phyloP scores from a whole-genome alignment of 1,140 invertebrate genomes.

The Drosophila bocki region DNA sequence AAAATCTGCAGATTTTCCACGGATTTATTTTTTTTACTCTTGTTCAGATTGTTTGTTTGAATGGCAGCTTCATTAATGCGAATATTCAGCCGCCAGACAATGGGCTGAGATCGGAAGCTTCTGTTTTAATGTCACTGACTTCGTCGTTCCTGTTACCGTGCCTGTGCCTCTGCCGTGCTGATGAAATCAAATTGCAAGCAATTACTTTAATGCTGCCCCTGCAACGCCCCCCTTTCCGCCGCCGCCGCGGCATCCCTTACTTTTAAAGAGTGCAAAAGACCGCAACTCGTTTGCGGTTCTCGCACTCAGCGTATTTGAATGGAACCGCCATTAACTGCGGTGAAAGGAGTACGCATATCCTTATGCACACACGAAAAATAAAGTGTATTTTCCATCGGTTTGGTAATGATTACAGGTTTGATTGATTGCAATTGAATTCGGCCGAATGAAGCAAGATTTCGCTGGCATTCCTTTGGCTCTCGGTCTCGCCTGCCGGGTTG shows the following conservation, averaged over 20 bases:
- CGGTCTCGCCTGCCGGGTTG: background rate
- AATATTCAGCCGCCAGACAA: conserved; percentile 50
- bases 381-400: conserved; percentile 14
- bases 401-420: conserved; percentile 46
- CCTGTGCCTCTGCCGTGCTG: background rate
- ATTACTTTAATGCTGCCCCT: conserved; percentile 69
- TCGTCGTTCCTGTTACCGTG: conserved; percentile 4
- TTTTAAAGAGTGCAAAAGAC: conserved; percentile 56
- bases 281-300: conserved; percentile 67
- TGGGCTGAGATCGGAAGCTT: conserved; percentile 18
- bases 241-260: background rate
- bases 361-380: conserved; percentile 15
- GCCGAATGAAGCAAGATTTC: conserved; percentile 4
- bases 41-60: conserved; percentile 58
- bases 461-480: conserved; percentile 25
- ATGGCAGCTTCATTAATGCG: conserved; percentile 81
- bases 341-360: conserved; percentile 24
- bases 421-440: conserved; percentile 49
- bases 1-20: conserved; percentile 16
- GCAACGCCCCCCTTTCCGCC: background rate
- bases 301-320: conserved; percentile 31
- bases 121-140: conserved; percentile 17
- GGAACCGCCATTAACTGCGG: conserved; percentile 59
- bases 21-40: background rate
- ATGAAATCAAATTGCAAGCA: conserved; percentile 70